Evolutionary conservation across 2,888 invertebrate genomes (phyloP), one percentile per base, ranked within the genome.

Genomic region (Eugnorisma glareosa): DNA sequence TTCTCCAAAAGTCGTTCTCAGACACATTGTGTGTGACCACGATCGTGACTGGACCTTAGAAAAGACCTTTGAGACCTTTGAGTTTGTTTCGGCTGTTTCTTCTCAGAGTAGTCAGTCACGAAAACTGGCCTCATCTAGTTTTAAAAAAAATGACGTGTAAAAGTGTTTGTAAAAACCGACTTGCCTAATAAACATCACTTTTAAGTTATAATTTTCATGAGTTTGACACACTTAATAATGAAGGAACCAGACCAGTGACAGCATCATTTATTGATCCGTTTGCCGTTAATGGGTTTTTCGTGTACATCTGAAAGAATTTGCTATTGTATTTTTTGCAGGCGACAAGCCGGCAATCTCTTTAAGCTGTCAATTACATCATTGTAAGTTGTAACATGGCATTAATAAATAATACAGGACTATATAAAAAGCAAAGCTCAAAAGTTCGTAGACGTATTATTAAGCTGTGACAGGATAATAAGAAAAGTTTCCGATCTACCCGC

Each of bases 261-360:
- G 18, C 24, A 40, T 31, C 21, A 31, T 31, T 59, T 3, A 31
- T 31, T 31, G 18, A 59, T 59, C 31, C 18, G 28, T 28, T 28
- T 28, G 5, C 48, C 57, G 6, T 1, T 45, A n/a, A n/a, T n/a
- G 1, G 15, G 15, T 5, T 24, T 63, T 28, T 43, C 6, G 3
- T 43, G 51, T 77, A 0, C 4, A 31, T 45, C 45, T 63, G 18
- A 73, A 59, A 69, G 11, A 13, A 18, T 54, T 72, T 77, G 63
- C 73, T 73, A 69, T 73, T 67, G 28, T 59, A 67, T 59, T 77
- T 67, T 59, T 54, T 2, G 18, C 24, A 83, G 83, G 81, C 77
- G 81, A 3, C 66, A 31, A 75, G 15, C 2, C 7, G 5, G 11
- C 24, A 35, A 37, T 63, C 6, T 79, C 51, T n/a, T 13, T 2